Evolutionary conservation across 2,797 vertebrate species (phyloP), one percentile per base, ranked within the genome.

Genomic region (Bovichtus diacanthus): DNA sequence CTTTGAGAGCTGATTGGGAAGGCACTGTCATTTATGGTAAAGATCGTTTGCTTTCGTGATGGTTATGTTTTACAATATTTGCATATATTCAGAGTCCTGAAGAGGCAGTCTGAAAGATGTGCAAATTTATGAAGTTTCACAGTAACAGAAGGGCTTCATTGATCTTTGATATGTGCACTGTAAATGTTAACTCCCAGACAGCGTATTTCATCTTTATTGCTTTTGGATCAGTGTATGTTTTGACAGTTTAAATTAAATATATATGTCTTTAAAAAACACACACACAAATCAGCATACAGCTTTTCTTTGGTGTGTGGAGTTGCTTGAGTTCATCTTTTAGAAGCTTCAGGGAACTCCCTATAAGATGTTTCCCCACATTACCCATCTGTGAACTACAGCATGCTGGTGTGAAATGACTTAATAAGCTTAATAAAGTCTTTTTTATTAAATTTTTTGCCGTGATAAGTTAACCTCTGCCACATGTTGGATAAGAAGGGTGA

Each of bases 41-140:
- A 84, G 76, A 74, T 88, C 75, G 84, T 78, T 70, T 65, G 67
- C 82, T 90, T 88, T 88, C 63, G 69, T 69, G 76, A 78, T 73
- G 76, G 65, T 69, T 83, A 56, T 78, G 63, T 82, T 75, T 51
- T n/a, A 43, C 47, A 56, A 47, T 58, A 73, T 90, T 87, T 88
- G 67, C 71, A 86, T 81, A 76, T 68, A 76, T 72, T 66, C 50
- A 27, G 59, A 76, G 41, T 76, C 46, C 66, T 73, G 55, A 70
- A 63, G 76, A 77, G 55, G 65, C 72, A 43, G 12, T 71, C 55
- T 67, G 61, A 85, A 75, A 79, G 80, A 87, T 74, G 73, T 77
- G 70, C 64, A 82, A 36, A 76, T 78, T 31, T 71, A 60, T 74
- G 53, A 83, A 75, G 75, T 76, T 83, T 82, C 73, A 41, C 66